These are phyloP conservation scores for Galeruca laticollis DNA, from an alignment of 2,888 invertebrate genomes.

Conservation along the genomic window DNA sequence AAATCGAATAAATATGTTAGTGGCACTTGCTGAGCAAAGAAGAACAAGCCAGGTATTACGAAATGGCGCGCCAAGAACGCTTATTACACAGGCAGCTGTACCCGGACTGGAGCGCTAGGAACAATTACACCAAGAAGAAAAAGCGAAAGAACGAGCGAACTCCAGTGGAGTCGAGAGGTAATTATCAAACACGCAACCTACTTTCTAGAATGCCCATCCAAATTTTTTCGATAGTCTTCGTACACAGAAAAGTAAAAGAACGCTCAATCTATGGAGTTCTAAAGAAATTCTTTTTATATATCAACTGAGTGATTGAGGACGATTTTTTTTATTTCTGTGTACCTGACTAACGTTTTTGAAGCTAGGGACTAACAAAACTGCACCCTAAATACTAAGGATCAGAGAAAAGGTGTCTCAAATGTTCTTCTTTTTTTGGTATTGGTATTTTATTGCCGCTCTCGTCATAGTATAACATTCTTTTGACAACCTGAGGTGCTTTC, in stretches of 20 bases:
- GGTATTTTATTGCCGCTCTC: slow-evolving; percentile 20
- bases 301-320: slow-evolving; percentile 1
- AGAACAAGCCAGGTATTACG: slow-evolving; percentile 99
- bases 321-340: slow-evolving; percentile 34
- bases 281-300: background rate
- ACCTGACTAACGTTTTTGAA: slow-evolving; percentile 36
- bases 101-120: slow-evolving; percentile 99
- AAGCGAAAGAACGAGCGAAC: slow-evolving; percentile 98
- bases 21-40: slow-evolving; percentile 99
- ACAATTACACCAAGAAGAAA: slow-evolving; percentile 99
- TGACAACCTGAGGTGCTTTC: slow-evolving; percentile 26
- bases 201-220: slow-evolving; percentile 47
- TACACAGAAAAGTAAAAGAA: slow-evolving; percentile 39
- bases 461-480: slow-evolving; percentile 31
- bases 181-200: slow-evolving; percentile 59
- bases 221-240: slow-evolving; percentile 43
- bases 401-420: background rate
- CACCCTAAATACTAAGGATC: slow-evolving; percentile 45
- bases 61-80: slow-evolving; percentile 99
- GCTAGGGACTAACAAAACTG: slow-evolving; percentile 51
- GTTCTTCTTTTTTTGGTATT: slow-evolving; percentile 16
- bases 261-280: background rate
- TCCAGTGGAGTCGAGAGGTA: slow-evolving; percentile 95
- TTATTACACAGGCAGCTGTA: slow-evolving; percentile 99
- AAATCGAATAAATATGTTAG: slow-evolving; percentile 69